A percentile compares a stretch with the other conserved stretches of the same genome.
Evolutionary conservation across 2,888 invertebrate species (phyloP).

Genomic region (Euzophera pinguis): DNA sequence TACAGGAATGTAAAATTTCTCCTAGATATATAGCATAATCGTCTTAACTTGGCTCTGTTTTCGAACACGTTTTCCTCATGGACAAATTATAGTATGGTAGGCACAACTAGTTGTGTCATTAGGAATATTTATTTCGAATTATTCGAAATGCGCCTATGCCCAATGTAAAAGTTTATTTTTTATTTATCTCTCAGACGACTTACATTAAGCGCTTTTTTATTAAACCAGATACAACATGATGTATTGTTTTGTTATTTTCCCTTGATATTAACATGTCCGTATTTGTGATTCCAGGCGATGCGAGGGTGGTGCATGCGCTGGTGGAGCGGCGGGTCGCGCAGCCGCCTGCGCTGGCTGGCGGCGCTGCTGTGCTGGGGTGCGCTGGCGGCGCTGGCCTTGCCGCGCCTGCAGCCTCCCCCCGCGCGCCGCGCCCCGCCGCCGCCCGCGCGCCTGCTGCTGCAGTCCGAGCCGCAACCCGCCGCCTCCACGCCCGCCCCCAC

Average conservation of each 20-base stretch:
- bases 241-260: neutral
- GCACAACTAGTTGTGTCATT: too few species aligned
- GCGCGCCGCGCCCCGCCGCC: conserved; percentile 27
- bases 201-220: too few species aligned
- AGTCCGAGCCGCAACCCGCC: conserved; percentile 44
- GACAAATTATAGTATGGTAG: too few species aligned
- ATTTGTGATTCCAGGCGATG: conserved; percentile 50
- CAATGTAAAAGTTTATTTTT: too few species aligned
- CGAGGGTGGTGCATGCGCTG: conserved; percentile 55
- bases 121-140: too few species aligned
- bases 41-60: too few species aligned
- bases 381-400: conserved; percentile 55
- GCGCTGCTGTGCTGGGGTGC: conserved; percentile 65
- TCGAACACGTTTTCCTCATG: too few species aligned
- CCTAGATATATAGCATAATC: too few species aligned
- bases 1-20: too few species aligned
- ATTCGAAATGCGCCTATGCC: too few species aligned
- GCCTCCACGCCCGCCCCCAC: conserved; percentile 31
- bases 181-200: too few species aligned
- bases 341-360: conserved; percentile 60
- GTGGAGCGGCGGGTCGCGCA: conserved; percentile 46
- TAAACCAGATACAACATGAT: too few species aligned
- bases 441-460: conserved; percentile 42
- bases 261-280: neutral
- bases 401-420: conserved; percentile 45